Percentiles rank a stretch among this genome's conserved stretches.
Evolutionary conservation across 1,140 invertebrate species (phyloP).

Genomic region (Aphelenchoides avenae): DNA sequence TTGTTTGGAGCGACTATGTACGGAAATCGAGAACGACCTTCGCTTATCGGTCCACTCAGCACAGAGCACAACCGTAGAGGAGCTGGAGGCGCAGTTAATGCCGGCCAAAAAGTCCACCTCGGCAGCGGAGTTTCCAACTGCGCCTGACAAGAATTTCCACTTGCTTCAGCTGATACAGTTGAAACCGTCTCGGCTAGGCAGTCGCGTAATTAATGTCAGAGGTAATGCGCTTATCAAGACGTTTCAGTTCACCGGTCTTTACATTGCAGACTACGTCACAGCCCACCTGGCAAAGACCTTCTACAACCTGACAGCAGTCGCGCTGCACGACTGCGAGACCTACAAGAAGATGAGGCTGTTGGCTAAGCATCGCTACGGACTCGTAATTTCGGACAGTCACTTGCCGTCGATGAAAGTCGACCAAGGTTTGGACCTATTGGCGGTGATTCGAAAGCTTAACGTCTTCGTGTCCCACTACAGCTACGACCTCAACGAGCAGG

Average conservation of each 20-base stretch:
- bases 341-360: conserved; percentile 92
- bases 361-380: conserved; percentile 76
- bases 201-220: conserved; percentile 21
- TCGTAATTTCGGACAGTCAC: conserved; percentile 76
- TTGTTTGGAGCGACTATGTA: conserved; percentile 35
- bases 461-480: conserved; percentile 87
- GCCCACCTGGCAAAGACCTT: conserved; percentile 76
- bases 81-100: conserved; percentile 13
- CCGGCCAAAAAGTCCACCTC: no score
- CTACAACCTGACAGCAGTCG: conserved; percentile 94
- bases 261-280: conserved; percentile 18
- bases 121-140: no score
- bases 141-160: no score
- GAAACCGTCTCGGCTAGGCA: conserved; percentile 9
- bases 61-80: conserved; percentile 23
- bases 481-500: conserved; percentile 94
- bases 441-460: conserved; percentile 94
- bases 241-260: neutral
- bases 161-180: conserved; percentile 22
- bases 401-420: conserved; percentile 92
- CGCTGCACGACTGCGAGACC: conserved; percentile 92
- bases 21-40: conserved; percentile 49
- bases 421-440: conserved; percentile 88
- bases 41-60: conserved; percentile 40
- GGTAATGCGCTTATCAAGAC: conserved; percentile 7